Evolutionary conservation across 1,140 invertebrate species (phyloP), one percentile per base, ranked within the genome.

Genomic region (Orius insidiosus): DNA sequence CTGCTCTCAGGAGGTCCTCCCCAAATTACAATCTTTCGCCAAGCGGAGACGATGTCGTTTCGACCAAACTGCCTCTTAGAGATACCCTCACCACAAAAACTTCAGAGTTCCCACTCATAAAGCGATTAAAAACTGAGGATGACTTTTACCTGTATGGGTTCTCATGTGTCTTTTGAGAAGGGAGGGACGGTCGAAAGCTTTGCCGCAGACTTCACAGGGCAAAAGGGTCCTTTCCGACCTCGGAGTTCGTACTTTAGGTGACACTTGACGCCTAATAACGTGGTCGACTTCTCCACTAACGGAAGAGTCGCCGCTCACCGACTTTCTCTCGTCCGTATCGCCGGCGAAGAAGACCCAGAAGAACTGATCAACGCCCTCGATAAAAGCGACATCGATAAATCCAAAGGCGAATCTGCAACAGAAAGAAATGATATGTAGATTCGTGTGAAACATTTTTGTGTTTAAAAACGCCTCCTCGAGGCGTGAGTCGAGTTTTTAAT

Each of bases 111-210:
- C n/a, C n/a, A n/a, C n/a, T n/a, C n/a, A n/a, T n/a, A n/a, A n/a
- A n/a, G n/a, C n/a, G n/a, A n/a, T n/a, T n/a, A n/a, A n/a, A n/a
- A n/a, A n/a, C n/a, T n/a, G n/a, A n/a, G n/a, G n/a, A n/a, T n/a
- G n/a, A n/a, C n/a, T n/a, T n/a, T 60, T 64, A 84, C 80, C 81
- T 55, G 84, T 87, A 56, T 88, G 85, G 0, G 84, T 87, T 52
- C n/a, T 66, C 78, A 87, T 85, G 59, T 89, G 84, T 51, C 84
- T 65, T 57, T 87, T 85, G 2, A 89, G 63, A 18, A 88, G 62
- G 1, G 82, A 90, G 0, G 88, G 89, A 47, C 88, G 66, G 57
- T 93, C 89, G 60, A 94, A 94, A 1, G 83, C 84, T 65, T 92
- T 92, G 35, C 80, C 75, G 59, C 86, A 92, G 3, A 86, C 80